Evolutionary conservation across 1,140 invertebrate genomes (phyloP), one percentile per base, ranked within the genome.

Genomic region (Pseudomyrmex concolor): DNA sequence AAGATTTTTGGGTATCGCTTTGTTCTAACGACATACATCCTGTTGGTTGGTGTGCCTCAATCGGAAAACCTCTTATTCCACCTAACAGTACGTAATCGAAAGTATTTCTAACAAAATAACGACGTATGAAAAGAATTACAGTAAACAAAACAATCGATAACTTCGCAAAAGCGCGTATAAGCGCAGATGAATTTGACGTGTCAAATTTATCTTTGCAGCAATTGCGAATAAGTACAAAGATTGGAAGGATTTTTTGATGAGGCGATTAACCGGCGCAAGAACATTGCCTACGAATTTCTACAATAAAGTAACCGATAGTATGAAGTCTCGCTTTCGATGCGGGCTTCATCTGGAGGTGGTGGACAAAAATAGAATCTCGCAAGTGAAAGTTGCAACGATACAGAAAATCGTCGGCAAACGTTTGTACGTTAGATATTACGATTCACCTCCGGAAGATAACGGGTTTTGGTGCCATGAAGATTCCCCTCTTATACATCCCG

Each of bases 391-490:
- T 13, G 98, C 98, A 1, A 97, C 96, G 15, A 97, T 99, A 63
- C 96, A 97, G 67, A 97, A 98, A 92, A 97, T 99, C 83, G 96
- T 99, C 22, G 98, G 98, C 0, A 98, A 99, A 91, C 95, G 98
- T 59, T 95, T 99, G 25, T 97, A 98, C 88, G 95, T 99, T 0
- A 96, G 96, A 87, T 99, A 99, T 94, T 98, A 97, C 88, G 97
- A 98, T 88, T 96, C 97, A 67, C 94, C 96, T 9, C 95, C 96
- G 1, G 96, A 96, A 66, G 97, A 97, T 89, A 95, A 96, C 90
- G 98, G 97, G 8, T 99, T 99, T 93, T 99, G 98, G 98, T 99
- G 98, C 91, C 98, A 99, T 88, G 98, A 99, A 93, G 97, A 98
- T 91, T 99, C 98, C 0, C 97, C 98, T 0, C 95, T 99, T 7